Conservation (phyloP, 2,113 vertebrate species). For the Stigmatopora argus region DNA sequence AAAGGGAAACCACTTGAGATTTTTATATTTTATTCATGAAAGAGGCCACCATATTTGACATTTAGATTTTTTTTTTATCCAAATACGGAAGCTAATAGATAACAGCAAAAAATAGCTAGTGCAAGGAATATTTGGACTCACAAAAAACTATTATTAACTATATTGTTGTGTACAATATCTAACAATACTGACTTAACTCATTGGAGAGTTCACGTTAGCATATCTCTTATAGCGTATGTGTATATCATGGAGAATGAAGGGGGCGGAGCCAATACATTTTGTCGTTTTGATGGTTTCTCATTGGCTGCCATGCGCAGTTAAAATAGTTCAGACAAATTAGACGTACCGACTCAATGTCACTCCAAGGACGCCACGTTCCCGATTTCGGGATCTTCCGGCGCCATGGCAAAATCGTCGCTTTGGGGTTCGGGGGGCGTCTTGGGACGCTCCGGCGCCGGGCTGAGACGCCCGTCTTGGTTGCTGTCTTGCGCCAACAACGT, state of each 20-base stretch:
- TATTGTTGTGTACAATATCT: not conserved
- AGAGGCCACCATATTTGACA: conserved; percentile 54
- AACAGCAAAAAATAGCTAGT: not conserved
- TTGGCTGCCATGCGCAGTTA: not conserved
- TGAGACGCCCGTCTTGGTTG: not conserved
- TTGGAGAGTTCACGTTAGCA: not conserved
- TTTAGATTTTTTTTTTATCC: conserved; percentile 40
- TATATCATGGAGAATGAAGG: no score
- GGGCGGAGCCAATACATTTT: no score
- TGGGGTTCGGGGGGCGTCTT: no score
- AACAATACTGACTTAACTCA: not conserved
- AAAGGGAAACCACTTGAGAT: conserved; percentile 51
- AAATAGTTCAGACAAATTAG: conserved; percentile 10
- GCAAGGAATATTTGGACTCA: not conserved
- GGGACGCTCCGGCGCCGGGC: no score
- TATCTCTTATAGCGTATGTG: no score
- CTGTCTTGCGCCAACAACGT: not conserved
- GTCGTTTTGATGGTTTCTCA: not conserved
- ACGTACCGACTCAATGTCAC: conserved; percentile 19
- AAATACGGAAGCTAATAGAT: not conserved
- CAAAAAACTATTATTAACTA: no score
- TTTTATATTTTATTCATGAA: conserved; percentile 52
- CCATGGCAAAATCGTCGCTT: conserved; percentile 46
- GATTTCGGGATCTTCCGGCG: conserved; percentile 32
- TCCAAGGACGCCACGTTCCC: conserved; percentile 1